A percentile compares a stretch with the other conserved stretches of the same genome.
These are phyloP conservation scores for Hirtodrosophila trivittata DNA, from an alignment of 2,888 invertebrate species.

Conservation along the genomic window DNA sequence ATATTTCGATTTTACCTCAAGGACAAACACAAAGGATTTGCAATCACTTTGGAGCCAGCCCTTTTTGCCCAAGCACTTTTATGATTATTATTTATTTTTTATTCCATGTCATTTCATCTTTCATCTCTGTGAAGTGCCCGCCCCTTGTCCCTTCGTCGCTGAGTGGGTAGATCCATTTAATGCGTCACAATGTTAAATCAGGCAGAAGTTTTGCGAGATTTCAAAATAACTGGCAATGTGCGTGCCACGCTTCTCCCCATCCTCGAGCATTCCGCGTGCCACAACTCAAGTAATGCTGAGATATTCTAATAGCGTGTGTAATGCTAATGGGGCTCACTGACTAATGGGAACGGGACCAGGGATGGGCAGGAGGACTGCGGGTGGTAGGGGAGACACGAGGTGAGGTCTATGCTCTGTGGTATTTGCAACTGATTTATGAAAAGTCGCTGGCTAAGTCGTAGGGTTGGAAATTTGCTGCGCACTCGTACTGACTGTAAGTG, in stretches of 20 bases:
- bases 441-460: conserved; percentile 29
- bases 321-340: conserved; percentile 69
- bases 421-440: conserved; percentile 68
- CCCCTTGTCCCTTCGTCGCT: not conserved
- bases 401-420: conserved; percentile 20
- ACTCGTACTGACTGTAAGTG: conserved; percentile 19
- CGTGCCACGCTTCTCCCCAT: conserved; percentile 35
- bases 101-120: conserved; percentile 44
- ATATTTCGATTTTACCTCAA: no score
- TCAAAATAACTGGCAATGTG: conserved; percentile 66
- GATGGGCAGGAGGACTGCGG: not conserved
- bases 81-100: conserved; percentile 64
- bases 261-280: conserved; percentile 28
- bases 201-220: conserved; percentile 71
- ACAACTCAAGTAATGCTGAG: conserved; percentile 64
- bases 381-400: not conserved
- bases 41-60: not conserved
- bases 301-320: conserved; percentile 77
- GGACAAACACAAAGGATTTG: not conserved
- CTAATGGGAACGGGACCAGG: not conserved
- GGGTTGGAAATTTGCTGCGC: not conserved
- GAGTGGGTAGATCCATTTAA: conserved; percentile 33
- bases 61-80: conserved; percentile 14
- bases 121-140: conserved; percentile 14
- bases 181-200: conserved; percentile 66